Evolutionary conservation across 2,888 invertebrate genomes (phyloP), one percentile per base, ranked within the genome.

Genomic region (Lissocephala sabroskyi): DNA sequence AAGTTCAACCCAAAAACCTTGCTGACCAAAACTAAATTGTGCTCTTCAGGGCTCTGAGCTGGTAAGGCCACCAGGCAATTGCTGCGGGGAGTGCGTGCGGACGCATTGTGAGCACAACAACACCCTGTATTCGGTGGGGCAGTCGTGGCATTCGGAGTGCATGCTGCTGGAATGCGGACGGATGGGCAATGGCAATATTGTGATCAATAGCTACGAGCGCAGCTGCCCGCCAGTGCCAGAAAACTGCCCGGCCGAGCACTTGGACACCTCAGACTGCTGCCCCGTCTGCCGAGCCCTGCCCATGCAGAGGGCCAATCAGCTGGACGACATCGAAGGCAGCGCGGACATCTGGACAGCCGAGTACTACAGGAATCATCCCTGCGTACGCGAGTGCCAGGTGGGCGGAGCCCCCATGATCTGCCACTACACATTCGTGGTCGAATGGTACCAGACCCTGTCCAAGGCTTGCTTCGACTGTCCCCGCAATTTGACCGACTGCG

Each of bases 401-500:
- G 86, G 83, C n/a, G 86, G 79, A 1, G 75, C 86, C 0, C 85
- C 89, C 2, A 88, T 88, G 87, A 85, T 85, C 1, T 92, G 93
- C 66, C 84, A 86, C 40, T 93, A 92, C 78, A 85, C 85, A 30
- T 92, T 85, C 50, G 75, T 80, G 2, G 79, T 84, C 2, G 96
- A 96, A 81, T 91, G 91, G 88, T 96, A 94, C 82, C 89, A 91
- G 62, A 92, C 94, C 0, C 89, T 95, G 87, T 93, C 94, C 79
- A 95, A 95, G 81, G 96, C 96, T 0, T 96, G 96, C 73, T 94
- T 88, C 76, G 86, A 91, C 66, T 96, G 97, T 79, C 95, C 96
- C 0, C 87, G 85, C 50, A 92, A 92, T 79, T 62, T 85, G 1
- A 88, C 89, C 0, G 94, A 96, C 79, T 97, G 97, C 78, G 85